Percentiles rank a stretch among this genome's conserved stretches.
Conservation (phyloP, 2,797 vertebrate genomes). For the Dendrocincla tyrannina region DNA sequence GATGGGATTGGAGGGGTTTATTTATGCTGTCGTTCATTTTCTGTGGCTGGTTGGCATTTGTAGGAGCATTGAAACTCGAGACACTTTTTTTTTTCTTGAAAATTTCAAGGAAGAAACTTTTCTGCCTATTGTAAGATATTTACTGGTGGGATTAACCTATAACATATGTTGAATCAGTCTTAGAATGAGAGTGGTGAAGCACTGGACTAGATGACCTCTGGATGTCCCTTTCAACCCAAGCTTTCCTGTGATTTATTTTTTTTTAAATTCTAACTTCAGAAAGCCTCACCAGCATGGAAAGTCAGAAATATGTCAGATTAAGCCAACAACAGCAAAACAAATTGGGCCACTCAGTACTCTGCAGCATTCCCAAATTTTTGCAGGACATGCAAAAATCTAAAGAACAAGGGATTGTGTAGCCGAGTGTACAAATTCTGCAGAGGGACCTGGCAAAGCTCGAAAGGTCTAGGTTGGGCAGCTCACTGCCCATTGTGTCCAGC, state of each 20-base stretch:
- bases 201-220: neutral
- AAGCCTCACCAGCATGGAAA: neutral
- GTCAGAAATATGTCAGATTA: neutral
- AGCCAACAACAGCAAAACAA: neutral
- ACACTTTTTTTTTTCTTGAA: neutral
- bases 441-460: neutral
- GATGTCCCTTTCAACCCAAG: neutral
- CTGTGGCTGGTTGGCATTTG: neutral
- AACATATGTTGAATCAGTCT: neutral
- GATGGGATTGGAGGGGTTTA: neutral
- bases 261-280: neutral
- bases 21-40: neutral
- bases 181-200: neutral
- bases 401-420: neutral
- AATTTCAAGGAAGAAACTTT: neutral
- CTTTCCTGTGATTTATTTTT: neutral
- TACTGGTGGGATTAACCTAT: neutral
- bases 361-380: neutral
- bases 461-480: neutral
- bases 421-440: neutral
- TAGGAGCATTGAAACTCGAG: neutral
- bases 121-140: neutral
- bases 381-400: neutral
- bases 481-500: rapidly evolving
- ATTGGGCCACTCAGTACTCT: neutral